Conservation (phyloP, 2,888 invertebrate species). For the Pristionchus arcanus region DNA sequence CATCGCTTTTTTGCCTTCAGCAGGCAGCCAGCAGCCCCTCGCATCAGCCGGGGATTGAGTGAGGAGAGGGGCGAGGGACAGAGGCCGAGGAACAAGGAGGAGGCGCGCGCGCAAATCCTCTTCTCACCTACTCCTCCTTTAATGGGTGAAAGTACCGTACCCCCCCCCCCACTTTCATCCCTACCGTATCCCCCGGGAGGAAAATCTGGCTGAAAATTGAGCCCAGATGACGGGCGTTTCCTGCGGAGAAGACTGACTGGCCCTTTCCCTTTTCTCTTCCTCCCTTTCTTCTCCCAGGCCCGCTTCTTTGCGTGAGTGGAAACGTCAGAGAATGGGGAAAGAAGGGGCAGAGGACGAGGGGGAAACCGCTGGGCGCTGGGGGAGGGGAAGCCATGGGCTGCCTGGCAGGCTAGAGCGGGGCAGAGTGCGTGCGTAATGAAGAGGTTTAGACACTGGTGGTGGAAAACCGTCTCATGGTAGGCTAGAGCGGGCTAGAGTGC, state of each 20-base stretch:
- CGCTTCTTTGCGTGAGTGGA: not conserved
- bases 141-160: not conserved
- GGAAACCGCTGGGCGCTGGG: conserved; percentile 7
- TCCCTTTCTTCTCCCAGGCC: not conserved
- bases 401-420: not conserved
- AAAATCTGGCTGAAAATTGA: conserved; percentile 1
- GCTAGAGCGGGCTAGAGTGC: too few species aligned
- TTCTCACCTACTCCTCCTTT: not conserved
- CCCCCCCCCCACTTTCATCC: not conserved
- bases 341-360: not conserved
- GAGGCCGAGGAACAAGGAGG: not conserved
- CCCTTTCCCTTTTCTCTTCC: not conserved
- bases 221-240: conserved; percentile 9
- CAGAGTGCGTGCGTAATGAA: not conserved
- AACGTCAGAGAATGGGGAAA: conserved; percentile 25
- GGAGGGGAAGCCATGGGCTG: not conserved
- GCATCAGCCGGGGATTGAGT: conserved; percentile 4
- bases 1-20: not conserved
- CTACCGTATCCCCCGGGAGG: not conserved
- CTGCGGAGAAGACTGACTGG: not conserved
- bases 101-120: not conserved
- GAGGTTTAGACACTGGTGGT: too few species aligned
- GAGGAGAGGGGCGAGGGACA: not conserved
- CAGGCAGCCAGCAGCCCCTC: not conserved
- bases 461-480: too few species aligned